Percentiles rank a stretch among this genome's conserved stretches.
These are phyloP conservation scores for Heterohyrax brucei DNA, from an alignment of 2,797 vertebrate species.

Conservation along the genomic window DNA sequence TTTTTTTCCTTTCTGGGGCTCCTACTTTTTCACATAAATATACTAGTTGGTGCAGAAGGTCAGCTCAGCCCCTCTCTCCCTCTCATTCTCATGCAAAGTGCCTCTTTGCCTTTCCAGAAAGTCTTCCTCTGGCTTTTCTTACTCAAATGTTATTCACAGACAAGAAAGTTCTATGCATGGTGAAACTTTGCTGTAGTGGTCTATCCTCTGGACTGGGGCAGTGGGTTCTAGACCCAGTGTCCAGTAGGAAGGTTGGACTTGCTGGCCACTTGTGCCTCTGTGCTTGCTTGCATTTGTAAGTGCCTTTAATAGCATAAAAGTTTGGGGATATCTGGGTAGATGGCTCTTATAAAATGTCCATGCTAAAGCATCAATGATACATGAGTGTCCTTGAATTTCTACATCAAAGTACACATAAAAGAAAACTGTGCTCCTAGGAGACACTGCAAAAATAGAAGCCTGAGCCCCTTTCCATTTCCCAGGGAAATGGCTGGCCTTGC, in stretches of 20 bases:
- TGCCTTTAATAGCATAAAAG: background rate
- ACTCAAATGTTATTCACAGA: background rate
- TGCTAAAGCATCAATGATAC: constrained; percentile 74
- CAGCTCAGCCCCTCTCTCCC: background rate
- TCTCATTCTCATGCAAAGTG: background rate
- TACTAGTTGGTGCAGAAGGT: background rate
- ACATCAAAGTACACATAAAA: constrained; percentile 90
- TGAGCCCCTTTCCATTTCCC: constrained; percentile 82
- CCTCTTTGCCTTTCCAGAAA: constrained; percentile 22
- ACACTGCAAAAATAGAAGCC: constrained; percentile 84
- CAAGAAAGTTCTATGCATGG: background rate
- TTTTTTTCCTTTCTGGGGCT: background rate
- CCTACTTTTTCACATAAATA: background rate
- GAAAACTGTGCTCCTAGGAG: constrained; percentile 82
- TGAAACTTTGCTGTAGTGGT: background rate
- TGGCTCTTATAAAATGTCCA: background rate
- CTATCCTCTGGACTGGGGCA: background rate
- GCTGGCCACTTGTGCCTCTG: background rate
- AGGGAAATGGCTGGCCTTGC: constrained; percentile 72
- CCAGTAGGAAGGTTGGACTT: background rate
- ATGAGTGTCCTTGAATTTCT: constrained; percentile 86
- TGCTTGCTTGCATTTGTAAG: background rate
- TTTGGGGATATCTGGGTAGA: constrained; percentile 20
- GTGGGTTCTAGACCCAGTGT: accelerated
- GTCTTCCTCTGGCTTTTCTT: background rate